phyloP scores from a whole-genome alignment of 2,797 vertebrate genomes.

The Hapalemur alaotrensis region DNA sequence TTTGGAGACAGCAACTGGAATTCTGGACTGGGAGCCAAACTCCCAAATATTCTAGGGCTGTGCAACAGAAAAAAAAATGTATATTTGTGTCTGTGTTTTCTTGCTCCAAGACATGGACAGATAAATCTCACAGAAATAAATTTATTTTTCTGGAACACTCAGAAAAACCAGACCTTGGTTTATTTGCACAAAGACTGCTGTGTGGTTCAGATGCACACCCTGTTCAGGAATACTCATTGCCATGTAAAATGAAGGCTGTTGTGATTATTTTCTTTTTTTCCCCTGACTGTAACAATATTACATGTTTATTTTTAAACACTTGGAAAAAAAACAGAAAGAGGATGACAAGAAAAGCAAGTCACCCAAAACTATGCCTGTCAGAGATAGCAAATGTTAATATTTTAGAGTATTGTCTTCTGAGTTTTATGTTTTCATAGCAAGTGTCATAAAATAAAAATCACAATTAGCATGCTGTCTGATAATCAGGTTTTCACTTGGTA shows the following conservation, averaged over 20 bases:
- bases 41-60: constrained; percentile 33
- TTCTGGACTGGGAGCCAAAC: constrained; percentile 49
- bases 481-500: background rate
- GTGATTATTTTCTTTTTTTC: background rate
- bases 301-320: constrained; percentile 14
- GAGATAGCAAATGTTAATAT: background rate
- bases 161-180: constrained; percentile 31
- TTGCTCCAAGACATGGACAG: background rate
- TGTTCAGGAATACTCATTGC: background rate
- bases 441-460: background rate
- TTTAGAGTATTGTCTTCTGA: background rate
- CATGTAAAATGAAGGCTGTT: background rate
- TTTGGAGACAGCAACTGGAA: constrained; percentile 53
- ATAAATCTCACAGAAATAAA: background rate
- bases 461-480: background rate
- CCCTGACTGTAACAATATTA: constrained; percentile 1
- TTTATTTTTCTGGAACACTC: constrained; percentile 29
- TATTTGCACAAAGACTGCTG: background rate
- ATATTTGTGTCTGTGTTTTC: constrained; percentile 45
- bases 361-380: background rate
- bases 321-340: background rate
- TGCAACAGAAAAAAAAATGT: constrained; percentile 3
- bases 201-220: background rate
- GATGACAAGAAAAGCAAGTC: constrained; percentile 5
- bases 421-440: background rate